Evolutionary conservation across 2,113 vertebrate genomes (phyloP).

Genomic region (Paedocypris sp.): DNA sequence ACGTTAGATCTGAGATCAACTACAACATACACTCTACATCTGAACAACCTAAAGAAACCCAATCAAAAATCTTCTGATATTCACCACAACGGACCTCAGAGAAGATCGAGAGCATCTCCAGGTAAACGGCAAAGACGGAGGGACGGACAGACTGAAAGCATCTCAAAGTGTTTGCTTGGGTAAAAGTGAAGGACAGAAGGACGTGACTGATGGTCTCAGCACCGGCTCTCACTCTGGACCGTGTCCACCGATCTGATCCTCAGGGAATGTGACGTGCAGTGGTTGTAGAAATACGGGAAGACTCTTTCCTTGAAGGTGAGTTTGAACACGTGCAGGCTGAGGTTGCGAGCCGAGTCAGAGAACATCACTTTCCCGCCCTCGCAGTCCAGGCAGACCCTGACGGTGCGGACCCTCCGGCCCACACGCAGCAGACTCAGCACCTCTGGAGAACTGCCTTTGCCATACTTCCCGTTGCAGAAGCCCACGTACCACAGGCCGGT

Average conservation of each 20-base stretch:
- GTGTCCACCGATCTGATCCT: slow-evolving; percentile 19
- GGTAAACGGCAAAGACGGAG: no score
- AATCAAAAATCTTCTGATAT: no score
- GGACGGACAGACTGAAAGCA: no score
- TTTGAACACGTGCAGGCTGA: slow-evolving; percentile 21
- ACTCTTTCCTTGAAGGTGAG: slow-evolving; percentile 23
- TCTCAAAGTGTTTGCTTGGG: no score
- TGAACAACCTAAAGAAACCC: no score
- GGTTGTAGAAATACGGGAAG: slow-evolving; percentile 37
- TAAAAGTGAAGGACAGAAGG: no score
- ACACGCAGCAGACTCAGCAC: slow-evolving; percentile 3
- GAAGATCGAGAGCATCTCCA: no score
- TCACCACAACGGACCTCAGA: no score
- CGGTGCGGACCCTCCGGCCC: slow-evolving; percentile 14
- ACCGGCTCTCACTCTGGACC: neutral
- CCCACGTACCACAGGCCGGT: slow-evolving; percentile 32
- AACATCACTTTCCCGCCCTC: slow-evolving; percentile 32
- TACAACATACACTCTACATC: no score
- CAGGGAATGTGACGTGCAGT: slow-evolving; percentile 21
- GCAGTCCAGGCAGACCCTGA: slow-evolving; percentile 33
- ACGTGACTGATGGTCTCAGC: no score
- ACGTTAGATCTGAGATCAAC: no score
- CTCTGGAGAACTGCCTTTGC: slow-evolving; percentile 23
- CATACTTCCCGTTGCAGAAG: slow-evolving; percentile 25
- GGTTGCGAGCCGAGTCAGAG: slow-evolving; percentile 10